Conservation (phyloP, 92 coral and sea anemone species). For the Paragorgia papillata region DNA sequence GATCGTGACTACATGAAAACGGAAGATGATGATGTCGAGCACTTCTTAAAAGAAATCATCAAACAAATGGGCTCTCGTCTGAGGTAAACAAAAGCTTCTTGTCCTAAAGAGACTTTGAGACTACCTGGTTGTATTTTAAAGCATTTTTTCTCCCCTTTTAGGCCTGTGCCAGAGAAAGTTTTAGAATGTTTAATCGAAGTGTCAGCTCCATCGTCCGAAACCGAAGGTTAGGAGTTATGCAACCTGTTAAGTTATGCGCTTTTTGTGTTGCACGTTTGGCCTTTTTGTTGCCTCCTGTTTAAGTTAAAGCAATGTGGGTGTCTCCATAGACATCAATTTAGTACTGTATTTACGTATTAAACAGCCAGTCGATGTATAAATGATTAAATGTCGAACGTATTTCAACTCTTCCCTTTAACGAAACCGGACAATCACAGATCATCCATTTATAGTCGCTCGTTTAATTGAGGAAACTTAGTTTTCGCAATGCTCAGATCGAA, state of each 20-base stretch:
- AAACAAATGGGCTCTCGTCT: constrained; percentile 90
- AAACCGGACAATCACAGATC: no score
- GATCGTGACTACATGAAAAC: constrained; percentile 42
- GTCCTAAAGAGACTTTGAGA: no score
- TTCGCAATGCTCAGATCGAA: no score
- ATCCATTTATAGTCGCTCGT: no score
- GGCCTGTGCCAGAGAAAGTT: constrained; percentile 81
- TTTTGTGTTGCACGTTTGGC: not conserved
- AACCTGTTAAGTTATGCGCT: not conserved
- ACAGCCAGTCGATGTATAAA: no score
- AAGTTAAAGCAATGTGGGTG: no score
- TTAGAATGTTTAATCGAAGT: constrained; percentile 94
- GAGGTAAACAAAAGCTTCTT: constrained; percentile 58
- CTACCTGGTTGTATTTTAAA: constrained; percentile 3
- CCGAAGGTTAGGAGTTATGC: constrained; percentile 38
- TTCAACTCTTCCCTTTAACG: no score
- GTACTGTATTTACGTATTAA: no score
- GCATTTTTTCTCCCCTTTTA: constrained; percentile 37
- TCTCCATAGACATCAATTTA: no score
- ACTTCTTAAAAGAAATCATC: constrained; percentile 14
- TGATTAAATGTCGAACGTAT: no score
- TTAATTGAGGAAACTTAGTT: no score
- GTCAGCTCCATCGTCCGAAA: constrained; percentile 67
- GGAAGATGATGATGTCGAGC: constrained; percentile 32
- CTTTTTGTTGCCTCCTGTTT: no score